Percentiles rank a stretch among this genome's conserved stretches.
phyloP scores from a whole-genome alignment of 2,113 vertebrate genomes.

The Phasianus colchicus region DNA sequence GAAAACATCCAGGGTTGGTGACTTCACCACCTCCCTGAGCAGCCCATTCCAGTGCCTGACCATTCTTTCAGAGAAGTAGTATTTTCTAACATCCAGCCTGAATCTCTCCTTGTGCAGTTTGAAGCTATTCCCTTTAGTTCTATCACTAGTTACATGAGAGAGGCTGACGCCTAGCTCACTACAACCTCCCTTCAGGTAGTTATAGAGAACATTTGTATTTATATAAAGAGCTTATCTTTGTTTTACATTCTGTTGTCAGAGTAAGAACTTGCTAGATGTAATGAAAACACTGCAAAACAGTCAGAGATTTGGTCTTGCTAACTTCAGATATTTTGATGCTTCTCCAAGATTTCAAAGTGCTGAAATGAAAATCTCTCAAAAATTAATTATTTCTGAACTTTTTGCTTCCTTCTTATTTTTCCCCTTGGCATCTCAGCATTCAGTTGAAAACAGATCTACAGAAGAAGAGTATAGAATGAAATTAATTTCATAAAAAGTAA shows the following conservation, averaged over 20 bases:
- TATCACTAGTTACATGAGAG: too few species aligned
- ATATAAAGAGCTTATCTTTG: not conserved
- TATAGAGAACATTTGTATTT: not conserved
- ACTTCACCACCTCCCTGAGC: too few species aligned
- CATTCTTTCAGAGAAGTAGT: too few species aligned
- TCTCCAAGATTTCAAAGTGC: not conserved
- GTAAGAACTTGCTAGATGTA: not conserved
- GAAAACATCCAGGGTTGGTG: too few species aligned
- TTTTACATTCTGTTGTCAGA: not conserved
- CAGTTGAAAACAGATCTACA: not conserved
- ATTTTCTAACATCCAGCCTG: too few species aligned
- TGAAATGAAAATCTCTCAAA: not conserved
- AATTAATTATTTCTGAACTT: not conserved
- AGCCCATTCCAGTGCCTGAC: too few species aligned
- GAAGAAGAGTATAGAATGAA: not conserved
- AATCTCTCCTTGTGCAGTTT: too few species aligned
- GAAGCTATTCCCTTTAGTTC: too few species aligned
- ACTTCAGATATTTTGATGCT: rapidly evolving
- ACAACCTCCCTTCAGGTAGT: too few species aligned
- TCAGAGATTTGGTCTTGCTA: not conserved
- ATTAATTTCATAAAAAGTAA: not conserved
- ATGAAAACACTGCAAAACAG: not conserved
- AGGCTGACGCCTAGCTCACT: too few species aligned
- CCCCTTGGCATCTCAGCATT: not conserved
- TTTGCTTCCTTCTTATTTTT: not conserved